Percentiles rank a stretch among this genome's conserved stretches.
Evolutionary conservation across 1,140 invertebrate genomes (phyloP).

Genomic region (Diorhabda sublineata): DNA sequence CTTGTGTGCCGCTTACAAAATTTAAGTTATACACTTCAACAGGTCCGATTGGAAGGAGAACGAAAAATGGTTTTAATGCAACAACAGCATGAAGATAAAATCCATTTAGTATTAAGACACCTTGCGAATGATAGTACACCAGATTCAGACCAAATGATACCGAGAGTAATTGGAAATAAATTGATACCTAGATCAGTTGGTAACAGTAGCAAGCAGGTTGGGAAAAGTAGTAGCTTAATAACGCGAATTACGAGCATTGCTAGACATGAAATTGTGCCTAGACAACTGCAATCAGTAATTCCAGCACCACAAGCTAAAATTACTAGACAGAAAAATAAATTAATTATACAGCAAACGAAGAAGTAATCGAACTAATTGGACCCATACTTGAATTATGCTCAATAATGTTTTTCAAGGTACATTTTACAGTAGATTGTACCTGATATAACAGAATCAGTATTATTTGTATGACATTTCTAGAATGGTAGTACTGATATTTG

Average conservation of each 20-base stretch:
- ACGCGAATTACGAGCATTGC: constrained; percentile 40
- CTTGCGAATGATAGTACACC: constrained; percentile 51
- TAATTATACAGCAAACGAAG: constrained; percentile 64
- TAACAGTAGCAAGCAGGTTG: constrained; percentile 35
- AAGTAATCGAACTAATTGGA: constrained; percentile 22
- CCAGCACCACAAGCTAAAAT: constrained; percentile 64
- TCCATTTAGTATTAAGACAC: constrained; percentile 57
- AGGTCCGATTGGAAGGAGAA: constrained; percentile 56
- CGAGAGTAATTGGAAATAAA: constrained; percentile 31
- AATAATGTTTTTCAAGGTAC: too few relatives aligned
- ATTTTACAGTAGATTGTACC: too few relatives aligned
- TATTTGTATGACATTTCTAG: too few relatives aligned
- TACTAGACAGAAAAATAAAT: constrained; percentile 70
- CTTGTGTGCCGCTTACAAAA: constrained; percentile 49
- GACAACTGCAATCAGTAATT: constrained; percentile 55
- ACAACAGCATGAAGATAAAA: constrained; percentile 58
- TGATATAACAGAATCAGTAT: too few relatives aligned
- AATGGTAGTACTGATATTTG: too few relatives aligned
- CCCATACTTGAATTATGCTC: too few relatives aligned
- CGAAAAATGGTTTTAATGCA: constrained; percentile 54
- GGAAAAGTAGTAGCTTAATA: constrained; percentile 41
- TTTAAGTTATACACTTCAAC: constrained; percentile 54
- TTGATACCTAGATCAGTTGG: constrained; percentile 37
- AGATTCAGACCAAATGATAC: constrained; percentile 27
- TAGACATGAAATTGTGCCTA: constrained; percentile 49